Conservation (phyloP, 2,888 invertebrate genomes). For the Antheraea yamamai region DNA sequence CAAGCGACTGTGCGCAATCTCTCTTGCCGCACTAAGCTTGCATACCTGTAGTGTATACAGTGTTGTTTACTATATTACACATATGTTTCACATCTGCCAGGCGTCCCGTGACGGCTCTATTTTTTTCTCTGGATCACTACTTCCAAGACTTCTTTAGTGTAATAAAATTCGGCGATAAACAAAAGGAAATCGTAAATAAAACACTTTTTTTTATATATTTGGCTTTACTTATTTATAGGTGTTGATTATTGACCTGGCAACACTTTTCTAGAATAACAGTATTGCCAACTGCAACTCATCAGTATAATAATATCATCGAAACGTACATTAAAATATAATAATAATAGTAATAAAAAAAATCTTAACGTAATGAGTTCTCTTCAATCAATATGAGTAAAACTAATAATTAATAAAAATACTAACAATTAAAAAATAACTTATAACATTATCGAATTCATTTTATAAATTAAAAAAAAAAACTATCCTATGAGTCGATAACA, state of each 20-base stretch:
- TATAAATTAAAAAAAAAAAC: constrained; percentile 37
- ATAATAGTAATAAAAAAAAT: constrained; percentile 24
- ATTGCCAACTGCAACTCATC: not conserved
- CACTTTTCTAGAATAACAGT: not conserved
- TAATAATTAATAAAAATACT: constrained; percentile 33
- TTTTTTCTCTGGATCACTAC: no score
- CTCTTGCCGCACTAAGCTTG: no score
- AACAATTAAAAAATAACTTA: constrained; percentile 38
- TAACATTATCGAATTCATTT: constrained; percentile 29
- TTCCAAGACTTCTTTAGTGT: not conserved
- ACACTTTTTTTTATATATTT: constrained; percentile 9
- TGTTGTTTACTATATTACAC: no score
- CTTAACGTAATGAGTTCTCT: constrained; percentile 53
- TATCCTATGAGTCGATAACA: constrained; percentile 55
- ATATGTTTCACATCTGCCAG: no score
- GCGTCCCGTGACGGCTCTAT: no score
- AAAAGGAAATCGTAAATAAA: not conserved
- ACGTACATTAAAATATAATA: constrained; percentile 11
- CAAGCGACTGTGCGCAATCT: no score
- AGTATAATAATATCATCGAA: constrained; percentile 13
- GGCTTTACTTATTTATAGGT: constrained; percentile 14
- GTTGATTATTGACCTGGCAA: constrained; percentile 12
- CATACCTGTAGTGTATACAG: no score
- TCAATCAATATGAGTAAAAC: constrained; percentile 34
- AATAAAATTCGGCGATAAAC: not conserved